A percentile compares a stretch with the other conserved stretches of the same genome.
Evolutionary conservation across 2,888 invertebrate genomes (phyloP).

Genomic region (Sphaerophoria taeniata): DNA sequence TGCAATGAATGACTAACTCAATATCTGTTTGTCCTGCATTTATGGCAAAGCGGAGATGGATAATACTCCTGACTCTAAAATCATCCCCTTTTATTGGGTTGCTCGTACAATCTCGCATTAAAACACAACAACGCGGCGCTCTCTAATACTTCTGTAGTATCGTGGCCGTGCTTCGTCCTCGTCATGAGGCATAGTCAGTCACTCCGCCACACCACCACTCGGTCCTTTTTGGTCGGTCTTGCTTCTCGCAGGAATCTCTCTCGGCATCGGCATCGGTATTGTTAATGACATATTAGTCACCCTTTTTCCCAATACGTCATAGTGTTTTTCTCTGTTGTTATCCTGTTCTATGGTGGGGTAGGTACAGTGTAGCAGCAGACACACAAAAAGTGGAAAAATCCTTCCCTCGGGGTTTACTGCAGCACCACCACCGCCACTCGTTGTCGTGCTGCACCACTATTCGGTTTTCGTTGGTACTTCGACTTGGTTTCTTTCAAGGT

Average conservation of each 20-base stretch:
- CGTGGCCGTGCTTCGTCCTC: not conserved
- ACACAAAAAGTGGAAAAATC: slow-evolving; percentile 55
- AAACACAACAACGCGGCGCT: slow-evolving; percentile 24
- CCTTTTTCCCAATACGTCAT: slow-evolving; percentile 79
- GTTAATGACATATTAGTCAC: slow-evolving; percentile 81
- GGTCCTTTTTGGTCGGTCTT: not conserved
- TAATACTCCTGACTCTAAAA: slow-evolving; percentile 75
- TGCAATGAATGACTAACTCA: slow-evolving; percentile 82
- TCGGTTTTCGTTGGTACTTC: slow-evolving; percentile 37
- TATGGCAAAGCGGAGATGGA: slow-evolving; percentile 77
- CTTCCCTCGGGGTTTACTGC: slow-evolving; percentile 64
- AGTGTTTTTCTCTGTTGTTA: slow-evolving; percentile 73
- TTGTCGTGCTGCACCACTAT: slow-evolving; percentile 25
- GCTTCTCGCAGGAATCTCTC: slow-evolving; percentile 57
- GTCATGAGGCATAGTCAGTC: slow-evolving; percentile 2
- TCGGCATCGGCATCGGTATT: slow-evolving; percentile 51
- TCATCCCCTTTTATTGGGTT: slow-evolving; percentile 74
- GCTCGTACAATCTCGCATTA: slow-evolving; percentile 37
- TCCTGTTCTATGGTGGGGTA: slow-evolving; percentile 81
- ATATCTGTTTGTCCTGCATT: slow-evolving; percentile 81
- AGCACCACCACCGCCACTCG: not conserved
- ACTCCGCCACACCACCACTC: slow-evolving; percentile 31
- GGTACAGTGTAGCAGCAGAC: slow-evolving; percentile 76
- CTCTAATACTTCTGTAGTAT: slow-evolving; percentile 46
- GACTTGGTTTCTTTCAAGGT: slow-evolving; percentile 41